Conservation (phyloP, 2,797 vertebrate genomes). For the Gallirallus australis region DNA sequence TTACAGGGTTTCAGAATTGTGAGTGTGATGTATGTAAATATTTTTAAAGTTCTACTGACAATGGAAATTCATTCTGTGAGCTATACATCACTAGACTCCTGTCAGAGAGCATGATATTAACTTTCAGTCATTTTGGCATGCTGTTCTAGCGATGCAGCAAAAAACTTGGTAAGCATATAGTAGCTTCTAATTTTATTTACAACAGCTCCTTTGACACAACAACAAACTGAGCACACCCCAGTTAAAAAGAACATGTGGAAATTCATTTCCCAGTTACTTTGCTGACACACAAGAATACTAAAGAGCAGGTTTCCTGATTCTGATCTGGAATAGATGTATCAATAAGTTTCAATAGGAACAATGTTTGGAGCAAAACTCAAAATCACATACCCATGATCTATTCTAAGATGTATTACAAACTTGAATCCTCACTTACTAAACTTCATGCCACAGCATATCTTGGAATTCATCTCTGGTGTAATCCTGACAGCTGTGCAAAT, state of each 20-base stretch:
- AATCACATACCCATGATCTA: not conserved
- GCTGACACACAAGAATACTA: not conserved
- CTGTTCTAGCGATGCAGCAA: not conserved
- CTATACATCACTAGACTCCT: conserved; percentile 29
- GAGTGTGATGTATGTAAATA: conserved; percentile 30
- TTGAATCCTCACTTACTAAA: not conserved
- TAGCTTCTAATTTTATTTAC: conserved; percentile 25
- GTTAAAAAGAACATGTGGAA: not conserved
- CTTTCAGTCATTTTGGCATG: conserved; percentile 54
- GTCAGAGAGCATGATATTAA: conserved; percentile 47
- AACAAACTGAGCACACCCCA: not conserved
- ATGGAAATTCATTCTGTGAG: conserved; percentile 41
- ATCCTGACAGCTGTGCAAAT: not conserved
- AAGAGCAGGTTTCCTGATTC: not conserved
- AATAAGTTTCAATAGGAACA: not conserved
- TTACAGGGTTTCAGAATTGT: conserved; percentile 24
- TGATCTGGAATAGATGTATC: not conserved
- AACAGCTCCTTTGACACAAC: not conserved
- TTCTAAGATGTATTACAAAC: not conserved
- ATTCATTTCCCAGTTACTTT: not conserved
- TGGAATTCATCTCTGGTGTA: not conserved
- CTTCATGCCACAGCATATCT: not conserved
- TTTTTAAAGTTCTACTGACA: conserved; percentile 54
- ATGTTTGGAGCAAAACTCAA: not conserved
- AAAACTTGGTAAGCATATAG: not conserved